These are phyloP conservation scores for Megaceryle maxima DNA, from an alignment of 2,113 vertebrate species.

Conservation along the genomic window DNA sequence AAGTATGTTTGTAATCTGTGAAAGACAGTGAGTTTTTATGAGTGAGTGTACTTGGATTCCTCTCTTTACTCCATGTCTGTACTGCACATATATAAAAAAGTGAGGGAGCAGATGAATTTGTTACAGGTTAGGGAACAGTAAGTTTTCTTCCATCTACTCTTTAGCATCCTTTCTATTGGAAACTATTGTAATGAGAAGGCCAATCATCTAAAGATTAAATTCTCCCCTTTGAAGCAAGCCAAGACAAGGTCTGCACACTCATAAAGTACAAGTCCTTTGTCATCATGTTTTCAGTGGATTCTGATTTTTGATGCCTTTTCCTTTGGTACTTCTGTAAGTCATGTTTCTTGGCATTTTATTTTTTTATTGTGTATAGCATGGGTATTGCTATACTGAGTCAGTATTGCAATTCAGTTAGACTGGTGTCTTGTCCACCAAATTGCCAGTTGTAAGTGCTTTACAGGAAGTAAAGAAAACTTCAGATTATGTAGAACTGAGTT, in stretches of 20 bases:
- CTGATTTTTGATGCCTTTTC: neutral
- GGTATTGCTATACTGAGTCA: neutral
- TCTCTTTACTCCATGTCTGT: neutral
- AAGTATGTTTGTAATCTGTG: neutral
- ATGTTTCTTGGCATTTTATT: neutral
- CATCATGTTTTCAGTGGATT: neutral
- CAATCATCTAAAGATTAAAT: neutral
- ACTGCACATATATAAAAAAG: neutral
- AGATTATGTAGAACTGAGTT: neutral
- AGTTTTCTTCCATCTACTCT: neutral
- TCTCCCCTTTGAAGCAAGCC: neutral
- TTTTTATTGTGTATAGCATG: neutral
- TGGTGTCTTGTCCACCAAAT: neutral
- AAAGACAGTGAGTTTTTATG: neutral
- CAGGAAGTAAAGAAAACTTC: neutral
- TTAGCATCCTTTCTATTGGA: neutral
- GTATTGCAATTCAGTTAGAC: neutral
- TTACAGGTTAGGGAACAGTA: neutral
- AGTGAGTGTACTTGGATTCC: neutral
- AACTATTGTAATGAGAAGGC: neutral
- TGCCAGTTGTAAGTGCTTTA: neutral
- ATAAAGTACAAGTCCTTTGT: neutral
- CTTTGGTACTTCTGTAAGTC: neutral
- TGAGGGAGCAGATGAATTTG: neutral
- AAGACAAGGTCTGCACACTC: neutral